A percentile compares a stretch with the other conserved stretches of the same genome.
These are phyloP conservation scores for Papilio polytes DNA, from an alignment of 1,140 invertebrate genomes.

Conservation along the genomic window DNA sequence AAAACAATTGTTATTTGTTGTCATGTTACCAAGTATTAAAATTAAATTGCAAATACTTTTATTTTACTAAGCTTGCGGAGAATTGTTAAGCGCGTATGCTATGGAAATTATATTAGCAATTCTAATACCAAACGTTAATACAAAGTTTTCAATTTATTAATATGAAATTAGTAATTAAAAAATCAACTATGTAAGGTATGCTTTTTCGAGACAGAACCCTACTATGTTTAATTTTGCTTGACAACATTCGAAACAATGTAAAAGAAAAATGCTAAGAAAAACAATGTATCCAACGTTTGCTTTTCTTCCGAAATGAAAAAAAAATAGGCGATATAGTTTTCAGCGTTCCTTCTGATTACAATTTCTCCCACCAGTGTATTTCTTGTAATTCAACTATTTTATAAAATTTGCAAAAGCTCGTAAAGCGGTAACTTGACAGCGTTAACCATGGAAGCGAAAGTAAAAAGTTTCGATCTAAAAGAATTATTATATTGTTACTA, in stretches of 20 bases:
- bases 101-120: not conserved
- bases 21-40: not conserved
- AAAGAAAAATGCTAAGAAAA: too few species aligned
- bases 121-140: not conserved
- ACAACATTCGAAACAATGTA: not conserved
- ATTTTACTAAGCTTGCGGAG: not conserved
- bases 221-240: not conserved
- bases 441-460: not conserved
- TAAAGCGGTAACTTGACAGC: not conserved
- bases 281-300: not conserved
- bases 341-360: not conserved
- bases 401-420: not conserved
- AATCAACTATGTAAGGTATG: too few species aligned
- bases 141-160: too few species aligned
- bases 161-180: too few species aligned
- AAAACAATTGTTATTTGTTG: not conserved
- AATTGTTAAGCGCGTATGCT: too few species aligned
- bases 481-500: conserved; percentile 16
- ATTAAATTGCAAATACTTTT: not conserved
- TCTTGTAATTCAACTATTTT: not conserved
- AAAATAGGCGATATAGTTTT: not conserved
- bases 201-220: not conserved
- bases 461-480: not conserved
- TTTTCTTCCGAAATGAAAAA: not conserved
- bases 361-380: not conserved